Base-by-base conservation (phyloP, 2,113 vertebrate genomes). In the Cephalopterus ornatus region DNA sequence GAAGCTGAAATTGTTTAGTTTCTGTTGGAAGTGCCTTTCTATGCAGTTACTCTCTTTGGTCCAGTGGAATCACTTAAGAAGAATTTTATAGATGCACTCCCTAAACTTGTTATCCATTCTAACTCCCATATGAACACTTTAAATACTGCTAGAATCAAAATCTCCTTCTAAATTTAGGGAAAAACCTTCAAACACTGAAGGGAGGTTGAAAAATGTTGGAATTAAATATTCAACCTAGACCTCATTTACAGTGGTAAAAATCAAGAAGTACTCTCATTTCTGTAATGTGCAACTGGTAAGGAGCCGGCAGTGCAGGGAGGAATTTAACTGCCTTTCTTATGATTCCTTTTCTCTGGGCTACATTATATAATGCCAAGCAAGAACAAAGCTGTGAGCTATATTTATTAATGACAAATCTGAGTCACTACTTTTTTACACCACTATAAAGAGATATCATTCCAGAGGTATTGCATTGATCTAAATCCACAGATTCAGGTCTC, bases 381-480 rank as follows among this genome's bases (percentile, higher is more conserved):
- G 85, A 92, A 71, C 33, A 92, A 95, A 77, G 55, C 55, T 76
- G 66, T 59, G 63, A 90, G 39, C 78, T 83, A 70, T 63, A 80
- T 89, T 86, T 94, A 80, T 86, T 92, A 89, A 93, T 81, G 79
- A 92, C 15, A 13, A 71, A 86, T 88, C 67, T 88, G 55, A 90
- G 47, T 68, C 63, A 93, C 55, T 80, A 63, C 55, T 90, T 93
- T 80, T 35, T 92, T 68, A 85, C 30, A 85, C 16, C 13, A 23
- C 55, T 70, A 27, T 20, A 74, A 81, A 86, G 17, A 83, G 4
- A 13, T 53, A 30, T 16, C 16, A 78, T 77, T 89, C 33, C 30
- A 89, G 76, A 77, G 14, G 15, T 28, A 74, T 50, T 85, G 23
- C 50, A 78, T 8, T 93, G 82, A 80, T 90, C 55, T 92, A 80